These are phyloP conservation scores for Cassiopea andromeda DNA, from an alignment of 30 jellyfish, hydroid and myxozoan species.

Conservation along the genomic window DNA sequence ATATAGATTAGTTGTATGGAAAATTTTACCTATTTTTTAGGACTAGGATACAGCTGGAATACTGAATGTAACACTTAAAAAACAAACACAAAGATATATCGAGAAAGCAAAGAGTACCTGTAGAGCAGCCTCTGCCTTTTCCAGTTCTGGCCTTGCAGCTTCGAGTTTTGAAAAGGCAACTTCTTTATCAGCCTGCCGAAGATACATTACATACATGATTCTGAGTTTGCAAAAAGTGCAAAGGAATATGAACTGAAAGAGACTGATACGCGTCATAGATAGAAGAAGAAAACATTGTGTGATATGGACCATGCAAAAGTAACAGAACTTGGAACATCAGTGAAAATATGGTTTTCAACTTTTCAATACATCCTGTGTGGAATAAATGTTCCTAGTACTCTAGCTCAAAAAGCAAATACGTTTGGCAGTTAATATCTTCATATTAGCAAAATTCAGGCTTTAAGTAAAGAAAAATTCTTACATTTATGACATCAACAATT, in stretches of 20 bases:
- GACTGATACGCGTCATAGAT: no score
- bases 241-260: no score
- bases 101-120: constrained; percentile 30
- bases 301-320: no score
- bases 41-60: not conserved
- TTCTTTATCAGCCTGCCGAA: constrained; percentile 70
- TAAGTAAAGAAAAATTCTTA: not conserved
- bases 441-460: not conserved
- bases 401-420: no score
- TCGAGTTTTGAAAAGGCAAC: constrained; percentile 75
- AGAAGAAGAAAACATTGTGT: no score
- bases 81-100: not conserved
- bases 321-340: no score
- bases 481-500: constrained; percentile 79
- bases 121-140: constrained; percentile 87
- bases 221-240: no score
- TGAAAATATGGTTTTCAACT: no score
- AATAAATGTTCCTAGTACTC: no score
- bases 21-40: not conserved
- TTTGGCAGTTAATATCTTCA: no score
- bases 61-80: not conserved
- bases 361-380: no score
- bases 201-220: no score
- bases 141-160: constrained; percentile 82
- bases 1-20: not conserved